Conservation (phyloP, 92 coral and sea anemone genomes). For the Epizoanthus stellaris region DNA sequence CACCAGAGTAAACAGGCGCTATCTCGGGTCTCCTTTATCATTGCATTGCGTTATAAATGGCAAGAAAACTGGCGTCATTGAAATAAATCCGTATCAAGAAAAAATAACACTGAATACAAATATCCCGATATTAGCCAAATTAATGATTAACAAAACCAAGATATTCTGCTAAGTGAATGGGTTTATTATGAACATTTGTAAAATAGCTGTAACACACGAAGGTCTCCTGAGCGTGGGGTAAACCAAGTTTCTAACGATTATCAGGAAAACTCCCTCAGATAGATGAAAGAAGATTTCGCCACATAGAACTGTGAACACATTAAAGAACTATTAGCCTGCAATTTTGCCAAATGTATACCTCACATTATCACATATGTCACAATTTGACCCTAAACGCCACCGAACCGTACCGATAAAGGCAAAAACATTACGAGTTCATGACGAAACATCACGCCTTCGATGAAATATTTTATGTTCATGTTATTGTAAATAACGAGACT, state of each 20-base stretch:
- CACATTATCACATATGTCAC: conserved; percentile 32
- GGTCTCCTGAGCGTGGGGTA: background rate
- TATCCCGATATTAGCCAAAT: conserved; percentile 40
- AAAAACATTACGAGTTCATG: conserved; percentile 15
- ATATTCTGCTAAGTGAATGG: conserved; percentile 6
- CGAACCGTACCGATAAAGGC: conserved; percentile 26
- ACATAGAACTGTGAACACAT: conserved; percentile 44
- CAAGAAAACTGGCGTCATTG: conserved; percentile 46
- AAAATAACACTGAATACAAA: conserved; percentile 34
- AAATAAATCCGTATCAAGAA: conserved; percentile 33
- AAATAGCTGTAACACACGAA: conserved; percentile 7
- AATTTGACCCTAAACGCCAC: conserved; percentile 35
- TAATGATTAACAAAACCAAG: conserved; percentile 17
- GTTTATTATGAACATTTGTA: background rate
- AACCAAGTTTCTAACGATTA: background rate
- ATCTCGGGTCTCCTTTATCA: conserved; percentile 36
- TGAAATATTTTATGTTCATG: background rate
- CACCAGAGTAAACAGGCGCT: conserved; percentile 30
- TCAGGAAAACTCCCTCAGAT: background rate
- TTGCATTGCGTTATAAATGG: conserved; percentile 20
- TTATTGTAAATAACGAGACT: conserved; percentile 4
- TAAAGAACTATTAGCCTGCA: conserved; percentile 33
- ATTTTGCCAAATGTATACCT: conserved; percentile 21
- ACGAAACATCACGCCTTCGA: conserved; percentile 12
- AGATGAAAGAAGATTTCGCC: conserved; percentile 41